Evolutionary conservation across 2,888 invertebrate genomes (phyloP), one percentile per base, ranked within the genome.

Genomic region (Xestobium rufovillosum): DNA sequence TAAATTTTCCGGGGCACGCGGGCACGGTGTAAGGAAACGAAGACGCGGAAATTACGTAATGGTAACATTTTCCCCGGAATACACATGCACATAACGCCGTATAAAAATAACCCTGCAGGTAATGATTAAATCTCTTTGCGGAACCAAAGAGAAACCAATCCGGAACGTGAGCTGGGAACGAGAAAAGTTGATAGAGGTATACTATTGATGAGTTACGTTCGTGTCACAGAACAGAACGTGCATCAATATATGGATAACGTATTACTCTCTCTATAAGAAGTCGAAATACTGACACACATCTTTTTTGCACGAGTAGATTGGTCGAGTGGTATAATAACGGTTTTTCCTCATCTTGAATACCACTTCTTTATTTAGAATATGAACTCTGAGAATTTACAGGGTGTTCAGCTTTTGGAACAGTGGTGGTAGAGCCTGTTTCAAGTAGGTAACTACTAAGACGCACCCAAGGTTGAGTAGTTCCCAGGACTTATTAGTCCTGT

Each of bases 191-290:
- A 56, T 56, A 52, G 8, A 10, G 28, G 51, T 47, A 47, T 49
- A 53, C 51, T 56, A 56, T 55, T 56, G 58, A 58, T 58, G 56
- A 55, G 56, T 56, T 57, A 58, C 56, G 57, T 58, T 52, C 56
- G 55, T 57, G 55, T 57, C 53, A 43, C 43, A 41, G 43, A 39
- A 6, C 23, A 19, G 23, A 19, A 8, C 23, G 23, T 19, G 23
- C n/a, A 6, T 6, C 23, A 6, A 6, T n/a, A n/a, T 19, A 8
- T 19, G 23, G 6, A 19, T 19, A 19, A 19, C 23, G n/a, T 19
- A 19, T 19, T 19, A 19, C n/a, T n/a, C n/a, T n/a, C n/a, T n/a
- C n/a, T n/a, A n/a, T n/a, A n/a, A n/a, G n/a, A n/a, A n/a, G n/a
- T n/a, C n/a, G n/a, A n/a, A n/a, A n/a, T n/a, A n/a, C n/a, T n/a